These are phyloP conservation scores for Mormyrus proboscirostris DNA, from an alignment of 2,797 vertebrate species.

Conservation along the genomic window DNA sequence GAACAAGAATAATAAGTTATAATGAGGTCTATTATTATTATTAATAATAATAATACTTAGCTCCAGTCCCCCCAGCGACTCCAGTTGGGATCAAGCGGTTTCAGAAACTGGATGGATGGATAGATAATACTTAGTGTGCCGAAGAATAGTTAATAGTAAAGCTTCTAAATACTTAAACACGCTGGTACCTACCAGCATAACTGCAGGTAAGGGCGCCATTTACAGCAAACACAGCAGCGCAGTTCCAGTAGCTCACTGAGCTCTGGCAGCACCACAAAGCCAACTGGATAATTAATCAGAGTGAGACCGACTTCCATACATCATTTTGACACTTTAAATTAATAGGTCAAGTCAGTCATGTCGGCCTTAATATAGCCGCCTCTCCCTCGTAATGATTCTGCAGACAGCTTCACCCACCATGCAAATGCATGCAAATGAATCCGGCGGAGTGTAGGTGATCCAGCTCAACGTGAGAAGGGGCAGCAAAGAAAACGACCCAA, in stretches of 20 bases:
- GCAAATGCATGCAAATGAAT: constrained; percentile 14
- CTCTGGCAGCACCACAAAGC: background rate
- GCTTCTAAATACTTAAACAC: background rate
- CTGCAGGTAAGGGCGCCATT: background rate
- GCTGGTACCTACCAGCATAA: background rate
- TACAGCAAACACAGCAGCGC: background rate
- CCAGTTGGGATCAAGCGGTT: background rate
- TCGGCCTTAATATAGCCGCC: constrained; percentile 10
- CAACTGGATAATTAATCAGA: constrained; percentile 21
- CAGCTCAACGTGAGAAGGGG: background rate
- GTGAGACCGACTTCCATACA: constrained; percentile 10
- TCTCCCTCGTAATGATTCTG: constrained; percentile 9
- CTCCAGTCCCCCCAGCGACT: background rate
- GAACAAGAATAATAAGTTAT: background rate
- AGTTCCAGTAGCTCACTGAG: background rate
- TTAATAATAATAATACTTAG: background rate
- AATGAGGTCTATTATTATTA: background rate
- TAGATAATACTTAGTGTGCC: too few relatives aligned
- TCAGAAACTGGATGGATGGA: background rate
- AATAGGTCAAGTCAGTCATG: constrained; percentile 15
- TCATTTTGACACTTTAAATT: constrained; percentile 19
- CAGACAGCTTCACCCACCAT: background rate
- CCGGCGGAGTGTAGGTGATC: background rate
- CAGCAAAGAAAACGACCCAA: background rate
- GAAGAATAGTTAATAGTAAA: background rate